phyloP scores from a whole-genome alignment of 2,797 vertebrate genomes.

The Huso huso region DNA sequence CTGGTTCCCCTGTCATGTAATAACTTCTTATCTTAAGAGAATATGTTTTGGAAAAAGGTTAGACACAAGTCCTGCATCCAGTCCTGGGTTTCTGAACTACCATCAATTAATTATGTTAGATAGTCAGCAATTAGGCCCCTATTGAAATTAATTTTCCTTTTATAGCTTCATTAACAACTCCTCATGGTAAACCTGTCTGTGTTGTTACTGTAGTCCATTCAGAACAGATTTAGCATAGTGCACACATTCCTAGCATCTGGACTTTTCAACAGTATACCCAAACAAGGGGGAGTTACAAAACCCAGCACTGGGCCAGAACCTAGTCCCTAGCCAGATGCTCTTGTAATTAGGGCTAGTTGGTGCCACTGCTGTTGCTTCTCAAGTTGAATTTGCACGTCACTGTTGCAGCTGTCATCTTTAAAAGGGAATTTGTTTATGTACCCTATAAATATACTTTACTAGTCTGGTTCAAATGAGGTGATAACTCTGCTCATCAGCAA shows the following conservation, averaged over 20 bases:
- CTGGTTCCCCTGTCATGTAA: no score
- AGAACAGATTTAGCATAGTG: background rate
- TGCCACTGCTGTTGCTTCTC: background rate
- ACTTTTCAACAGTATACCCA: background rate
- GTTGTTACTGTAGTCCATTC: background rate
- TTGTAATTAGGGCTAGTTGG: background rate
- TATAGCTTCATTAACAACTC: no score
- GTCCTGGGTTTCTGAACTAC: no score
- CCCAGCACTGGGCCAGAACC: background rate
- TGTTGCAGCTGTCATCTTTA: background rate
- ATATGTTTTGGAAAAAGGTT: no score
- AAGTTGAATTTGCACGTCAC: background rate
- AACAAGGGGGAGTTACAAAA: background rate
- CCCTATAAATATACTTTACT: background rate
- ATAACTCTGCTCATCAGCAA: background rate
- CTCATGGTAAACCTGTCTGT: no score
- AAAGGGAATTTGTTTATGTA: background rate
- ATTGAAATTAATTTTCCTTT: no score
- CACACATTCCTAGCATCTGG: background rate
- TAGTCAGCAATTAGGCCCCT: no score
- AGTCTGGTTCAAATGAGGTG: no score
- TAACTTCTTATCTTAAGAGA: no score
- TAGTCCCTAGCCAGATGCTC: background rate
- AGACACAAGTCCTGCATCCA: no score
- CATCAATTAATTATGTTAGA: no score